Evolutionary conservation across 2,888 invertebrate species (phyloP), one percentile per base, ranked within the genome.

Genomic region (Drosophila setosimentum): DNA sequence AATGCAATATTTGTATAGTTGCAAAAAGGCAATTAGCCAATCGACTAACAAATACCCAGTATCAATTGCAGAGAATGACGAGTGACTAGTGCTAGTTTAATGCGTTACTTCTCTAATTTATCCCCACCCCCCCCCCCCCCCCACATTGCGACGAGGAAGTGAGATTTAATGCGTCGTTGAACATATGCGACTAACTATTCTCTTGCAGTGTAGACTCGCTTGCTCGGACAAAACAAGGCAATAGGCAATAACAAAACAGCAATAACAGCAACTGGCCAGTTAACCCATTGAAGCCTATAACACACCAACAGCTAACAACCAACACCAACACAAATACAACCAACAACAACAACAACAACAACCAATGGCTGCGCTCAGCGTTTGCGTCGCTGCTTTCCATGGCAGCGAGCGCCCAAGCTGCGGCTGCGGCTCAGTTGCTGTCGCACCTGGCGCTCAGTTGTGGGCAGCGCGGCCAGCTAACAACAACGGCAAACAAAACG

Each of bases 381-480:
- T 13, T 35, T 16, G 54, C 58, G 68, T 33, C 67, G 60, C 65
- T 68, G 68, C 68, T 74, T 68, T 63, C 61, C 49, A 40, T 51
- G 53, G 51, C 70, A 76, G 61, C 67, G 75, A 58, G 66, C 63
- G 76, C 68, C 65, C 65, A 80, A 76, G 77, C 76, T 30, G 60
- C 55, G 76, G 59, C 72, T 72, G 63, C 53, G 72, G 68, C 78
- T 78, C 62, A 54, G 80, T 59, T 68, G 72, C 54, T 40, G 53
- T 79, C 74, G 82, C 85, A 89, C 89, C 87, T 85, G 85, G 89
- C 82, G 70, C 68, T 86, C 87, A 89, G 85, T 89, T 82, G 89
- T 75, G 78, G 73, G 74, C 78, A 84, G 80, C 74, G 73, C 87
- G 87, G 88, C 82, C 62, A 78, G 49, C 85, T 78, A 70, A 75